These are phyloP conservation scores for Monomorium pharaonis DNA, from an alignment of 1,140 invertebrate species.

Conservation along the genomic window DNA sequence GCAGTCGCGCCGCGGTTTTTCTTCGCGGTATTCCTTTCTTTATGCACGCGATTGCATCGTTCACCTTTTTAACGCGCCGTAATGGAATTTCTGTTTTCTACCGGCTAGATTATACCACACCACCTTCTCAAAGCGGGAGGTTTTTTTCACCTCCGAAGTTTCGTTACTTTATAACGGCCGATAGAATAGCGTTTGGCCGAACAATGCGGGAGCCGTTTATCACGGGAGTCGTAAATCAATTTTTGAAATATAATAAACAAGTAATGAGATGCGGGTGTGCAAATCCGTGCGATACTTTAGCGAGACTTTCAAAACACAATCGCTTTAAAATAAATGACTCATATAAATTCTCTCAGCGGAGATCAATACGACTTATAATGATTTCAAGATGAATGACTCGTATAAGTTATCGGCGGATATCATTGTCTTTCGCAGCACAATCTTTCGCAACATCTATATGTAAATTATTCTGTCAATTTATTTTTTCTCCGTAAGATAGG, in stretches of 20 bases:
- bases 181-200: constrained; percentile 31
- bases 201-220: constrained; percentile 48
- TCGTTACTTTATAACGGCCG: constrained; percentile 47
- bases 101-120: constrained; percentile 53
- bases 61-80: constrained; percentile 48
- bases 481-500: neutral
- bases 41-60: constrained; percentile 58
- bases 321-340: constrained; percentile 27
- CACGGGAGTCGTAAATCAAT: constrained; percentile 40
- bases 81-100: constrained; percentile 59
- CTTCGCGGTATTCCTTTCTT: constrained; percentile 51
- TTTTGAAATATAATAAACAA: constrained; percentile 40
- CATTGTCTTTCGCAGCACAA: constrained; percentile 17
- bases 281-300: constrained; percentile 21
- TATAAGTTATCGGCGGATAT: constrained; percentile 14
- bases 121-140: neutral
- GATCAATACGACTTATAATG: constrained; percentile 27
- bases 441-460: constrained; percentile 3
- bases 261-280: constrained; percentile 37
- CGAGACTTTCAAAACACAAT: neutral
- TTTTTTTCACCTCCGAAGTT: constrained; percentile 10
- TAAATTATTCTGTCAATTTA: constrained; percentile 4
- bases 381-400: constrained; percentile 18
- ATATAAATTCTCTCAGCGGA: constrained; percentile 31
- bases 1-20: constrained; percentile 53